These are phyloP conservation scores for Augiades crinisus DNA, from an alignment of 2,888 invertebrate species.

Conservation along the genomic window DNA sequence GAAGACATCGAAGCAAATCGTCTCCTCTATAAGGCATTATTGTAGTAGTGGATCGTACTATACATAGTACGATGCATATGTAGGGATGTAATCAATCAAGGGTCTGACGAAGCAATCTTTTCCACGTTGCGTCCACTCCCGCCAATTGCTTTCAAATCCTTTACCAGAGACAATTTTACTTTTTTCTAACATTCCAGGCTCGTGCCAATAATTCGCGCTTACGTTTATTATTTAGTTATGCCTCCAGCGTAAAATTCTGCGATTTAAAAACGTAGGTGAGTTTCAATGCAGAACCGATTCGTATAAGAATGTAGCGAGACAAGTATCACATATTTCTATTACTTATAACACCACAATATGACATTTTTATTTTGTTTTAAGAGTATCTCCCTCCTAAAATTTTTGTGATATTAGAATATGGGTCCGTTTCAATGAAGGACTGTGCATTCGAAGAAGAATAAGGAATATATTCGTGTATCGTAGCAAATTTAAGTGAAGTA, in stretches of 20 bases:
- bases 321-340: too few relatives aligned
- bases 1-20: neutral
- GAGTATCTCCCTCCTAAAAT: too few relatives aligned
- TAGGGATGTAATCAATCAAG: slow-evolving; percentile 30
- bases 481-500: too few relatives aligned
- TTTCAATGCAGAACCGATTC: slow-evolving; percentile 11
- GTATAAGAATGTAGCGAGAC: neutral
- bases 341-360: neutral
- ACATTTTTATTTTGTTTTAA: neutral
- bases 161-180: slow-evolving; percentile 27
- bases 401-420: too few relatives aligned
- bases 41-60: neutral
- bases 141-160: slow-evolving; percentile 18
- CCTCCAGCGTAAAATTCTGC: slow-evolving; percentile 12
- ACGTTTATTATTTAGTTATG: slow-evolving; percentile 26
- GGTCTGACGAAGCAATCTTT: slow-evolving; percentile 27
- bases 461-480: too few relatives aligned
- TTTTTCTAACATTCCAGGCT: slow-evolving; percentile 64
- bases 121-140: slow-evolving; percentile 22
- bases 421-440: too few relatives aligned
- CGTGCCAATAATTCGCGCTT: slow-evolving; percentile 64
- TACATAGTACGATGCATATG: neutral
- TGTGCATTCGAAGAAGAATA: too few relatives aligned
- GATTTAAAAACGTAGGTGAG: neutral
- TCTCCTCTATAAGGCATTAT: neutral